A percentile compares a stretch with the other conserved stretches of the same genome.
Evolutionary conservation across 1,140 invertebrate genomes (phyloP).

Genomic region (Conopomorpha cramerella): DNA sequence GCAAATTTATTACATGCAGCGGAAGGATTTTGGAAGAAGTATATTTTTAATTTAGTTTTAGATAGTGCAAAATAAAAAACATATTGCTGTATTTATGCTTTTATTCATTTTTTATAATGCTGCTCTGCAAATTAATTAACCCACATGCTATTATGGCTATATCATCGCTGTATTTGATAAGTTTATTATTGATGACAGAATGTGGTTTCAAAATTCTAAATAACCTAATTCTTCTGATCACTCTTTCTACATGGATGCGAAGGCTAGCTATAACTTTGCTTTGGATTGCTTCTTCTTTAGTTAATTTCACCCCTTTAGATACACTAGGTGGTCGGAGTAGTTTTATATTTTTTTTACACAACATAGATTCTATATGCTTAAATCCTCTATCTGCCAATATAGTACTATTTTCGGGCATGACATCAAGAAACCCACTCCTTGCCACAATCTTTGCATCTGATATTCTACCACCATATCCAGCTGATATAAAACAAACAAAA

Average conservation of each 20-base stretch:
- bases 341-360: conserved; percentile 3
- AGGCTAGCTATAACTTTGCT: conserved; percentile 20
- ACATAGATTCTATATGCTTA: conserved; percentile 7
- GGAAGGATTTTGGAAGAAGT: not conserved
- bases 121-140: conserved; percentile 10
- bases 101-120: conserved; percentile 4
- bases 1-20: not conserved
- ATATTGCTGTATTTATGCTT: too few species aligned
- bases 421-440: conserved; percentile 11
- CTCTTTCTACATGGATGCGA: conserved; percentile 17
- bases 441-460: conserved; percentile 11
- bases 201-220: conserved; percentile 16
- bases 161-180: conserved; percentile 12
- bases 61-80: not conserved
- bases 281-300: conserved; percentile 9
- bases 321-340: conserved; percentile 3
- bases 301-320: not conserved
- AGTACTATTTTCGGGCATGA: not conserved
- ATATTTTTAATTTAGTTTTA: not conserved
- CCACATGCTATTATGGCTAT: conserved; percentile 13
- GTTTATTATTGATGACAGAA: conserved; percentile 10
- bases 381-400: conserved; percentile 22
- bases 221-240: conserved; percentile 17
- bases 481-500: conserved; percentile 16
- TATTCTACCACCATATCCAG: conserved; percentile 14